A percentile compares a stretch with the other conserved stretches of the same genome.
phyloP scores from a whole-genome alignment of 1,140 invertebrate genomes.

The Musca vetustissima region DNA sequence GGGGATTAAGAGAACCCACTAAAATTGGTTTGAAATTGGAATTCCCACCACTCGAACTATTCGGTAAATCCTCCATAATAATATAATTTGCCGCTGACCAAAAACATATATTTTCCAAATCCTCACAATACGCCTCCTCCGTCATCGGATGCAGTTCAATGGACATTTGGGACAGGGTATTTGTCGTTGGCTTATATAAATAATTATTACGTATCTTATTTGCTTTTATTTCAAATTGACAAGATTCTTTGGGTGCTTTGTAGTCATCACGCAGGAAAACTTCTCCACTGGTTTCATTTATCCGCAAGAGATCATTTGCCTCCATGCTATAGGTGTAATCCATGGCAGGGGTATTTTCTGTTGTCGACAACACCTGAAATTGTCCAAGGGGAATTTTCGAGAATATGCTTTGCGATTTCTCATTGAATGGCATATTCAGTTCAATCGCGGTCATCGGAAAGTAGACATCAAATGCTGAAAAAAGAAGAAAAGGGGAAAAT shows the following conservation, averaged over 20 bases:
- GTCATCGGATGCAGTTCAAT: conserved; percentile 39
- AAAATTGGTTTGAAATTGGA: conserved; percentile 37
- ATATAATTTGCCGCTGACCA: conserved; percentile 44
- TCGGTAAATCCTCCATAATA: conserved; percentile 38
- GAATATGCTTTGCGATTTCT: conserved; percentile 52
- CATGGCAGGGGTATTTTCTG: conserved; percentile 36
- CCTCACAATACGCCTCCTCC: conserved; percentile 37
- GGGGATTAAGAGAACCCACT: conserved; percentile 40
- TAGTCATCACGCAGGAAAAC: conserved; percentile 48
- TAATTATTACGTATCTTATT: background rate
- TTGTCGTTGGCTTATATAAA: background rate
- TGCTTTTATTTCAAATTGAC: conserved; percentile 40
- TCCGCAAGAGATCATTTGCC: conserved; percentile 38
- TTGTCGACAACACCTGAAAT: conserved; percentile 44
- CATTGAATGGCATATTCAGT: conserved; percentile 50
- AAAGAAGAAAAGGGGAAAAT: background rate
- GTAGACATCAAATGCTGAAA: conserved; percentile 48
- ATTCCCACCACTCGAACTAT: background rate
- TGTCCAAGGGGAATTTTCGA: conserved; percentile 51
- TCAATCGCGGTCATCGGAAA: conserved; percentile 49
- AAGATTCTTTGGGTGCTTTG: conserved; percentile 30
- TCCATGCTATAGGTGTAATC: conserved; percentile 51
- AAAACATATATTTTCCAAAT: conserved; percentile 51
- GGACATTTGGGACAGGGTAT: conserved; percentile 37
- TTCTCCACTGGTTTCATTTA: conserved; percentile 46